These are phyloP conservation scores for Lepidurus couesii DNA, from an alignment of 1,140 invertebrate species.

Conservation along the genomic window DNA sequence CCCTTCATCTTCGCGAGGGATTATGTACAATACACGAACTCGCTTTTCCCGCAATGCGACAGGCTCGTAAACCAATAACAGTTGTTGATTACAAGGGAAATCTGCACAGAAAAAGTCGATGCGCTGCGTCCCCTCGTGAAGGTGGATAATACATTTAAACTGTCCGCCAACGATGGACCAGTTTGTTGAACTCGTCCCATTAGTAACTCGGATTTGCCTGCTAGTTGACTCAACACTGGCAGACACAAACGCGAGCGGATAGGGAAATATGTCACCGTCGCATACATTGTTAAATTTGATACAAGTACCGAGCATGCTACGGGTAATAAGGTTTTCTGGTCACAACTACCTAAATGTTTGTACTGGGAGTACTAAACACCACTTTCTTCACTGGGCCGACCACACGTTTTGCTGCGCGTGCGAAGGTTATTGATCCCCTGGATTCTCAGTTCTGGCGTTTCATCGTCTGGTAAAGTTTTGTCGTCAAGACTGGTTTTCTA, in stretches of 20 bases:
- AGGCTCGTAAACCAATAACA: neutral
- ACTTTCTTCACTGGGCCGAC: neutral
- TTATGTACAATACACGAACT: slow-evolving; percentile 55
- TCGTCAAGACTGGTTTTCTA: neutral
- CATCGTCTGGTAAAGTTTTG: neutral
- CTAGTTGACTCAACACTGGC: neutral
- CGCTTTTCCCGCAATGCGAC: slow-evolving; percentile 7
- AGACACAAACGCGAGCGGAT: neutral
- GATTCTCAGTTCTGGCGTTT: neutral
- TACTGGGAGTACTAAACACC: neutral
- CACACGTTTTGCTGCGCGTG: slow-evolving; percentile 2
- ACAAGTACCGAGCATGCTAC: neutral
- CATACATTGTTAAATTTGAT: slow-evolving; percentile 8
- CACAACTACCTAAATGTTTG: neutral
- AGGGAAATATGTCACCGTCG: slow-evolving; percentile 16
- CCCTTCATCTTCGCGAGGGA: slow-evolving; percentile 68
- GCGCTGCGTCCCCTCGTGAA: neutral
- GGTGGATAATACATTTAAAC: neutral
- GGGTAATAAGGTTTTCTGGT: neutral
- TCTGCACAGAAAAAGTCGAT: neutral
- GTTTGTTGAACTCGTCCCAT: neutral
- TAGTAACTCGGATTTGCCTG: neutral
- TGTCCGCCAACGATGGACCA: neutral
- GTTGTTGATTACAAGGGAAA: neutral
- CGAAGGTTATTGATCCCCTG: slow-evolving; percentile 12